These are phyloP conservation scores for Zaprionus inermis DNA, from an alignment of 1,140 invertebrate species.

Conservation along the genomic window DNA sequence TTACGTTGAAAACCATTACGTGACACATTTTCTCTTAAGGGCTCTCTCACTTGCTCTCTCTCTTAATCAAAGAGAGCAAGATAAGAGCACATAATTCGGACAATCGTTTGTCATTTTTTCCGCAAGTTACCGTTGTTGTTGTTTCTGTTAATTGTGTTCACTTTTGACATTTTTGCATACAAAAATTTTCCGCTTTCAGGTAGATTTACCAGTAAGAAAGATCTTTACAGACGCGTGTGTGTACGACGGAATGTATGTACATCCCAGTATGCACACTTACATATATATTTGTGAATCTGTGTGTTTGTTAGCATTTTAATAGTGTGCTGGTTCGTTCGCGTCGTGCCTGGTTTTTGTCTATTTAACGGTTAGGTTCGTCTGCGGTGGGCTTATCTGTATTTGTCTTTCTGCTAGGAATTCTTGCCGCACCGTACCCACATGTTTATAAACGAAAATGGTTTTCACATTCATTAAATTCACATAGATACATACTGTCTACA, in stretches of 20 bases:
- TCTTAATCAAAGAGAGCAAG: constrained; percentile 7
- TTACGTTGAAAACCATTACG: constrained; percentile 67
- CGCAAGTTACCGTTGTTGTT: constrained; percentile 29
- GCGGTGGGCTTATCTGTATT: constrained; percentile 63
- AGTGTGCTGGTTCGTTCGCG: constrained; percentile 47
- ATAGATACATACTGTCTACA: constrained; percentile 5
- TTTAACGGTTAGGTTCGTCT: constrained; percentile 39
- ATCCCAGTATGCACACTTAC: neutral
- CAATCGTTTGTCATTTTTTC: constrained; percentile 47
- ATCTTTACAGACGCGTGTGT: constrained; percentile 51
- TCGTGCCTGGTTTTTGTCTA: constrained; percentile 57
- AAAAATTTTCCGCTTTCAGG: constrained; percentile 81
- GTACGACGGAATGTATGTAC: constrained; percentile 23
- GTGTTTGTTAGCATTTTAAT: constrained; percentile 42
- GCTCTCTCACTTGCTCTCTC: constrained; percentile 28
- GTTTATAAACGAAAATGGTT: constrained; percentile 22
- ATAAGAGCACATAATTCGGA: constrained; percentile 26
- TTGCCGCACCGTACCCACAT: constrained; percentile 26
- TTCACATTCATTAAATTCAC: neutral
- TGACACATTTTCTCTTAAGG: constrained; percentile 46
- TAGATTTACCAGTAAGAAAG: constrained; percentile 68
- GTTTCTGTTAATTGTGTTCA: constrained; percentile 65
- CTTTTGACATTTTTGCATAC: constrained; percentile 82
- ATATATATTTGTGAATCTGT: neutral
- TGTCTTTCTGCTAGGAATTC: constrained; percentile 68